These are phyloP conservation scores for Chrysopilus asiliformis DNA, from an alignment of 2,888 invertebrate genomes.

Conservation along the genomic window DNA sequence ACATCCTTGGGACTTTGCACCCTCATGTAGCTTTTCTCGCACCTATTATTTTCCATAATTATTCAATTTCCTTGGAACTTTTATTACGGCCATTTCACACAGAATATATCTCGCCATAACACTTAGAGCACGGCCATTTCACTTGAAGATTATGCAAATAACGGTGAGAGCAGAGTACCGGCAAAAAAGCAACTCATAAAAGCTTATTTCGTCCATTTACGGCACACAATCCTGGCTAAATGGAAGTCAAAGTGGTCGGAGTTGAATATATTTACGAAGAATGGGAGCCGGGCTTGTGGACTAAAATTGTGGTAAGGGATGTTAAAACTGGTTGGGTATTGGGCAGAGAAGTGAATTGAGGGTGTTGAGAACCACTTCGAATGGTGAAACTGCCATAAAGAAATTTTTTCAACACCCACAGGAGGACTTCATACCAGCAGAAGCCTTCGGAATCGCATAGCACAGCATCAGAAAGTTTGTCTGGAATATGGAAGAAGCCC, in stretches of 20 bases:
- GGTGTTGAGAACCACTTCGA: neutral
- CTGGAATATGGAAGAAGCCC: too few species aligned
- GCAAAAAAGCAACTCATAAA: slow-evolving; percentile 11
- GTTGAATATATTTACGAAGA: neutral
- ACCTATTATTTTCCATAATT: slow-evolving; percentile 16
- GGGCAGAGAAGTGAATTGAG: neutral
- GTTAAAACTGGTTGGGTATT: too few species aligned
- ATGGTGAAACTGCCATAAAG: slow-evolving; percentile 6
- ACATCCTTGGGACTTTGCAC: too few species aligned
- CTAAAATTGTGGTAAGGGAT: too few species aligned
- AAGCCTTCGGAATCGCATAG: too few species aligned
- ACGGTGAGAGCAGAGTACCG: slow-evolving; percentile 9
- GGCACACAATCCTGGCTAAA: too few species aligned
- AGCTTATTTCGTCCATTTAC: slow-evolving; percentile 12
- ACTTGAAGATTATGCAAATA: slow-evolving; percentile 15
- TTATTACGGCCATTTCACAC: slow-evolving; percentile 13
- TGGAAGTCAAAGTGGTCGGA: too few species aligned
- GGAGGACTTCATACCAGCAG: slow-evolving; percentile 4
- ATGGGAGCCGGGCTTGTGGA: too few species aligned
- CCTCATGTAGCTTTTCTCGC: slow-evolving; percentile 4
- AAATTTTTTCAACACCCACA: slow-evolving; percentile 4
- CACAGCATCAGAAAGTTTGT: too few species aligned
- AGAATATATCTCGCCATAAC: slow-evolving; percentile 12
- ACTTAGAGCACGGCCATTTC: slow-evolving; percentile 14
- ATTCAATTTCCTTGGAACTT: slow-evolving; percentile 14